Evolutionary conservation across 2,888 invertebrate genomes (phyloP), one percentile per base, ranked within the genome.

Genomic region (Rotaria macrura): DNA sequence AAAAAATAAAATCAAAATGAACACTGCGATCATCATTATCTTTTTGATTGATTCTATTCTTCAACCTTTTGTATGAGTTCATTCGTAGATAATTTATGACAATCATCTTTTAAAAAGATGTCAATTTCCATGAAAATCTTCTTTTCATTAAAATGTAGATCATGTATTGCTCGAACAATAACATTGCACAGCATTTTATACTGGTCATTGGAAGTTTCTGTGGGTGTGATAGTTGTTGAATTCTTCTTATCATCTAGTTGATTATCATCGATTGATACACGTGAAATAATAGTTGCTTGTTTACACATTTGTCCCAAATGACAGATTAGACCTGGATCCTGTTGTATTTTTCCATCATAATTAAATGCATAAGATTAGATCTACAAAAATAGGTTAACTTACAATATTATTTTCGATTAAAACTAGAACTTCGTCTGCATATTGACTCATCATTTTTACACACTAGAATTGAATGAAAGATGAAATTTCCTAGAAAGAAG

Each of bases 231-330:
- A 25, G 9, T 43, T 17, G 10, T 25, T 43, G 6, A 1, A 49
- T 49, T 49, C 17, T 17, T 49, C 49, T 38, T 25, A 10, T 25
- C 74, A 25, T 79, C 17, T 12, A 14, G 23, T 43, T 79, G 74
- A 65, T 12, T 29, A 10, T 79, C 43, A 10, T 23, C 10, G n/a
- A 25, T 20, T 79, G 23, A 1, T 25, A 5, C n/a, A n/a, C 79
- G 79, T 79, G 9, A 10, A 4, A 79, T n/a, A 43, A 79, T 79
- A n/a, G 79, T 79, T 12, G 43, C n/a, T 7, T 79, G 43, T 20
- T 40, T 79, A 43, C 79, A 79, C 79, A 79, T 79, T 43, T 79
- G 25, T n/a, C 40, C 79, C 43, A 79, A 79, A 79, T 79, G 79
- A 79, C 79, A 79, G 7, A 79, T 79, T 43, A 79, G 3, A 79